phyloP scores from a whole-genome alignment of 2,113 vertebrate genomes.

The Amphiprion ocellaris region DNA sequence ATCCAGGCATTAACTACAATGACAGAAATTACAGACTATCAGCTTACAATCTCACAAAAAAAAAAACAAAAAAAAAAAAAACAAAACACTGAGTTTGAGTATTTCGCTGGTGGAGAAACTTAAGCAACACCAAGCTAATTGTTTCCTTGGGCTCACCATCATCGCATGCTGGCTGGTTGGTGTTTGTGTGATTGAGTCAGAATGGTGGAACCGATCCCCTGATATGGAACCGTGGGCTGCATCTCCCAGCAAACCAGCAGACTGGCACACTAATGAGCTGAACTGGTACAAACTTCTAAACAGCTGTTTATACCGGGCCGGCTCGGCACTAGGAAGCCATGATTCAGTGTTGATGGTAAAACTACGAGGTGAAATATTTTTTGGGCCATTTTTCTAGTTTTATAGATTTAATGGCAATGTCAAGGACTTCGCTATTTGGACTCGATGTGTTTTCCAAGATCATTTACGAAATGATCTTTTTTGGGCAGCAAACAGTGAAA shows the following conservation, averaged over 20 bases:
- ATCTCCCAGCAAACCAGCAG: not conserved
- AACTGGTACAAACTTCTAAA: slow-evolving; percentile 1
- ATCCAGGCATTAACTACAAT: not conserved
- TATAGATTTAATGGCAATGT: not conserved
- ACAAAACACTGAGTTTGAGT: not conserved
- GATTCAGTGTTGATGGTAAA: not conserved
- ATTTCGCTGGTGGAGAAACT: not conserved
- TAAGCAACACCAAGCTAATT: not conserved
- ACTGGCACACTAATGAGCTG: slow-evolving; percentile 29
- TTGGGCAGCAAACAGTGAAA: no score
- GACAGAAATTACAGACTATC: not conserved
- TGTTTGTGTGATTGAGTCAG: not conserved
- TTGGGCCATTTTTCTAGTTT: not conserved
- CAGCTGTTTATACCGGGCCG: not conserved
- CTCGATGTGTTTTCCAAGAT: not conserved
- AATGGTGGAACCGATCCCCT: not conserved
- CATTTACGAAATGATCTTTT: not conserved
- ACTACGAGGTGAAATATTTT: not conserved
- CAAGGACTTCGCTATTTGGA: not conserved
- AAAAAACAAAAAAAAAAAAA: no score
- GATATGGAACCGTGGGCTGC: slow-evolving; percentile 1
- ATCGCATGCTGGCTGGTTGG: not conserved
- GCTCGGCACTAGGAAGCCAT: not conserved
- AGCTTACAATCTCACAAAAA: not conserved
- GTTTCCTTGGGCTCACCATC: not conserved